These are phyloP conservation scores for Lucinisca nassula DNA, from an alignment of 2,888 invertebrate species.

Conservation along the genomic window DNA sequence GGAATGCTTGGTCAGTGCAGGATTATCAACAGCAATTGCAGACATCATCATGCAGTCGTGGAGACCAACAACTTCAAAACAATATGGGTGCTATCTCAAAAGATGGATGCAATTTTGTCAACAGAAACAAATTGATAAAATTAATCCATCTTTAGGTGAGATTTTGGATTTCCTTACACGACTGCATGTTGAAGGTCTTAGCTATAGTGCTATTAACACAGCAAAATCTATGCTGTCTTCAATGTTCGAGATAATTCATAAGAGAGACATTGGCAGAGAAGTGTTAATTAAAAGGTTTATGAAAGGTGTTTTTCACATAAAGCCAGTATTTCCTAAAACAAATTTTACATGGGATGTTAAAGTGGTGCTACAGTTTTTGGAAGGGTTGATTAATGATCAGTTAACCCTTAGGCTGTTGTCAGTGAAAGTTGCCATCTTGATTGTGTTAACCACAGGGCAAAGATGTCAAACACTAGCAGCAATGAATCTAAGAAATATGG, in stretches of 20 bases:
- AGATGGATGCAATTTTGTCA: slow-evolving; percentile 49
- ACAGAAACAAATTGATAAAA: slow-evolving; percentile 39
- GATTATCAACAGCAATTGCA: no score
- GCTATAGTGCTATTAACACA: slow-evolving; percentile 29
- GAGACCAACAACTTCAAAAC: slow-evolving; percentile 31
- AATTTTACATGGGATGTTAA: no score
- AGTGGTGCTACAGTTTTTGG: no score
- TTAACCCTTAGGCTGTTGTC: no score
- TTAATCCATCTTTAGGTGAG: slow-evolving; percentile 38
- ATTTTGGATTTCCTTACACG: slow-evolving; percentile 37
- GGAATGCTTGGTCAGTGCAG: slow-evolving; percentile 5
- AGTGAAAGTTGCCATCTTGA: background rate
- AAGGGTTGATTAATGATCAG: no score
- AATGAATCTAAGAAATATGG: background rate
- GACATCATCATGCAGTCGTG: no score
- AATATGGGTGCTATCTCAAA: slow-evolving; percentile 40
- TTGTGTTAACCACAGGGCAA: background rate
- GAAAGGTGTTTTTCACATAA: no score
- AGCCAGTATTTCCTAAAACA: no score
- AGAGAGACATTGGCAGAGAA: slow-evolving; percentile 25
- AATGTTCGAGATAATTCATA: background rate
- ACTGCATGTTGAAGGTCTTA: background rate
- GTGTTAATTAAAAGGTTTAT: slow-evolving; percentile 35
- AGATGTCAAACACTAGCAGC: background rate
- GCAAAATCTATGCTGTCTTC: slow-evolving; percentile 27